Evolutionary conservation across 1,140 invertebrate species (phyloP), one percentile per base, ranked within the genome.

Genomic region (Drosophila gunungcola): DNA sequence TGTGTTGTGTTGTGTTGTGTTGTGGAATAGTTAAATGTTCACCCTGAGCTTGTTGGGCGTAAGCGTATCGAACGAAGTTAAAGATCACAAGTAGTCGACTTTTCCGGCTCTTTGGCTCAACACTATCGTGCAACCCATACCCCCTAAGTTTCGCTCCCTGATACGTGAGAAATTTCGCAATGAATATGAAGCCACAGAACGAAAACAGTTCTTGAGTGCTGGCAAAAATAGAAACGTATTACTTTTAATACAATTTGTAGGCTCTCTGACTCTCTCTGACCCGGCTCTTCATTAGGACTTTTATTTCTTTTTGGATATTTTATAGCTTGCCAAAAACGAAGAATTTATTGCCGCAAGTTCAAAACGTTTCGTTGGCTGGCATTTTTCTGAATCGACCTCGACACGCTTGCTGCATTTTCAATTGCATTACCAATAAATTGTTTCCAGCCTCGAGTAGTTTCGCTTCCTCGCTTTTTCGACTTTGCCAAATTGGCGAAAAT

Each of bases 281-380:
- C 49, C 55, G 41, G 49, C 63, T 64, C 51, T 86, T 86, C 83
- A 86, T 88, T 86, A 88, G 56, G 53, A 64, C 57, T 82, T 68
- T 78, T 45, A 52, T 61, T 84, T 77, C 48, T 11, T 76, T 61
- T 69, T 48, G 4, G 25, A 21, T 46, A 52, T 68, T 80, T 80
- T 68, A 68, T 75, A 52, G 61, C 32, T 46, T 54, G 45, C 64
- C 58, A 79, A 69, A 70, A 83, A 61, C 51, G 60, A 70, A 32
- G 56, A 86, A 86, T 86, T 86, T 88, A 86, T 86, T 88, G 83
- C 78, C 78, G 68, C 78, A 86, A 82, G 82, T 88, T 82, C 74
- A 88, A 86, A 88, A 65, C 74, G 63, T 70, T 82, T 64, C 49
- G 52, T 46, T 51, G 45, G 29, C 52, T 49, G 61, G 13, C 73